Evolutionary conservation across 2,797 vertebrate genomes (phyloP), one percentile per base, ranked within the genome.

Genomic region (Steatocranus sp.): DNA sequence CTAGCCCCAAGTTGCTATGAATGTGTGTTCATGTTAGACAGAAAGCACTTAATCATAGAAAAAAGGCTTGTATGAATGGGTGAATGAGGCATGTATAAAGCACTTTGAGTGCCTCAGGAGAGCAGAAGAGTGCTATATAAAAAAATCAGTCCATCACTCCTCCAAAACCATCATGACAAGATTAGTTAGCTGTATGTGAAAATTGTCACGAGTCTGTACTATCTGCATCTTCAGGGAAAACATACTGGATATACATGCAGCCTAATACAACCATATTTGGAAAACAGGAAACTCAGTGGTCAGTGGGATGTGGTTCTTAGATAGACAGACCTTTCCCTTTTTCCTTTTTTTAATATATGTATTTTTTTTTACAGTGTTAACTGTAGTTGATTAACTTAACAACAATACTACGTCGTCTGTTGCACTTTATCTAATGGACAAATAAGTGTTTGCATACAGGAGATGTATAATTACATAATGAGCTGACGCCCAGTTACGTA

Each of bases 201-300:
- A 76, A 30, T 7, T 12, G 75, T 23, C 11, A 56, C 2, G 11
- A 49, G 18, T 46, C 51, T 75, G 32, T 58, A 73, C 11, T 76
- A 48, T 20, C 23, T 82, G 79, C 81, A 87, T 87, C 80, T 79
- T 58, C 41, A 79, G 66, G 78, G 78, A 74, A 90, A 83, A 36
- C 41, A 75, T 17, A 18, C 34, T 23, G 63, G 80, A 85, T 82
- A 75, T 82, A 70, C 41, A 74, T 8, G 87, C 83, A 88, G 80
- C 83, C 80, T 88, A 86, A 86, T 41, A 66, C 78, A 82, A 82
- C 95, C 93, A 93, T 95, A 95, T 96, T 94, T 90, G 94, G 95
- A 84, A 86, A 95, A 92, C 93, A 95, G 95, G 95, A 96, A 96
- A 92, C 90, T 36, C 41, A 54, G 49, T 86, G 89, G 91, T 93